These are phyloP conservation scores for Rhagonycha lutea DNA, from an alignment of 2,888 invertebrate genomes.

Conservation along the genomic window DNA sequence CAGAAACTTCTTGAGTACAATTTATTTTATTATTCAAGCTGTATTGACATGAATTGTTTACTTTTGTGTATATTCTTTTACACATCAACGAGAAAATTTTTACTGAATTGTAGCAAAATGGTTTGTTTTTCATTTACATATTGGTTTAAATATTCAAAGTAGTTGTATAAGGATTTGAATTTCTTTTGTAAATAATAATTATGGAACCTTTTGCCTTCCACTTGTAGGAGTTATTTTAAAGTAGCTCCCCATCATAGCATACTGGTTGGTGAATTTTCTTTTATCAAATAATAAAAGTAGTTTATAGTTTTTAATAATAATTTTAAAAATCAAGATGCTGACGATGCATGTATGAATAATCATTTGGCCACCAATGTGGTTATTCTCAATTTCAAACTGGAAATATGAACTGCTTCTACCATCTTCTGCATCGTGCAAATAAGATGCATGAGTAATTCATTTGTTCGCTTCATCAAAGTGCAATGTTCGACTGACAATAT, in stretches of 20 bases:
- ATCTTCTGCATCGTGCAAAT: too few relatives aligned
- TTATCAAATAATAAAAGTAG: neutral
- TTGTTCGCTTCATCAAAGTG: too few relatives aligned
- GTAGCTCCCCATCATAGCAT: neutral
- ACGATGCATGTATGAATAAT: too few relatives aligned
- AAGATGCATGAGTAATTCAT: too few relatives aligned
- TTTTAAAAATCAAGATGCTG: too few relatives aligned
- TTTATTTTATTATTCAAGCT: conserved; percentile 25
- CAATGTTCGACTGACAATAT: too few relatives aligned
- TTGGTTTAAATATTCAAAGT: neutral
- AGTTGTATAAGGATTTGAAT: neutral
- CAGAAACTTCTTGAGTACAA: conserved; percentile 12
- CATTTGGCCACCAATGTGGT: too few relatives aligned
- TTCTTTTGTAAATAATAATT: neutral
- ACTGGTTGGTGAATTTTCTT: neutral
- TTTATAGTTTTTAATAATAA: too few relatives aligned
- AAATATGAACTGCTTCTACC: too few relatives aligned
- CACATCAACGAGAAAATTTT: neutral
- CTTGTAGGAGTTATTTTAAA: neutral
- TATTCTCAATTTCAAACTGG: too few relatives aligned
- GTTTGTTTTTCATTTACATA: neutral
- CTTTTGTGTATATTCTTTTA: neutral
- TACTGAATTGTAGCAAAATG: neutral
- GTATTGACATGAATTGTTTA: neutral
- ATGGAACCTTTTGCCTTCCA: neutral